Evolutionary conservation across 1,140 invertebrate genomes (phyloP).

Genomic region (Drosophila tani): DNA sequence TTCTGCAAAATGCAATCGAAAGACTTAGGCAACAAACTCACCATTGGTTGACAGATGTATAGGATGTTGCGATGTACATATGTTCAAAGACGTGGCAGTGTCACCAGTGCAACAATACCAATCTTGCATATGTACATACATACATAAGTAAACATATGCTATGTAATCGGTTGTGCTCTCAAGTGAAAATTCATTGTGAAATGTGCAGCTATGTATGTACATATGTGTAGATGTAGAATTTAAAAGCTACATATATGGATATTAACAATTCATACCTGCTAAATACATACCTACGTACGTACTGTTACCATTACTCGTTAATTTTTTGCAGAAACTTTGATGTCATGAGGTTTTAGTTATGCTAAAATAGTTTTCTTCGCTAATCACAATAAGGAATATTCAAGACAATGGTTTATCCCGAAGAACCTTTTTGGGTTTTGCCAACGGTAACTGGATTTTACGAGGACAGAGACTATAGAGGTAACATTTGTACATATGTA

Average conservation of each 20-base stretch:
- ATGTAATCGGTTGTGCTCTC: slow-evolving; percentile 3
- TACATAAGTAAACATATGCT: slow-evolving; percentile 25
- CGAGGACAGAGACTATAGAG: slow-evolving; percentile 79
- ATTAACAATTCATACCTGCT: neutral
- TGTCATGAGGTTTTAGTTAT: slow-evolving; percentile 24
- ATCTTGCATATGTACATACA: slow-evolving; percentile 8
- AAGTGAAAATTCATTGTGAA: neutral
- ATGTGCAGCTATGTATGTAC: neutral
- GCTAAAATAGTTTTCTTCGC: slow-evolving; percentile 12
- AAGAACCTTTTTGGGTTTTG: slow-evolving; percentile 83
- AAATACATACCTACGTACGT: slow-evolving; percentile 1
- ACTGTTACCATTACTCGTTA: neutral
- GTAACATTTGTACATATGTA: slow-evolving; percentile 42
- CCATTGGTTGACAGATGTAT: neutral
- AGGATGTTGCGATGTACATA: slow-evolving; percentile 20
- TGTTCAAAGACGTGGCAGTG: slow-evolving; percentile 49
- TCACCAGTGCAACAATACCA: slow-evolving; percentile 39
- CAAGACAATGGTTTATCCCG: slow-evolving; percentile 77
- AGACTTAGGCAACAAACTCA: slow-evolving; percentile 38
- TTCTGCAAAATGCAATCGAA: slow-evolving; percentile 12
- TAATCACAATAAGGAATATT: slow-evolving; percentile 32
- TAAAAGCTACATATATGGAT: neutral
- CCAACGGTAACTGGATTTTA: slow-evolving; percentile 80
- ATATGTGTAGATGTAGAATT: slow-evolving; percentile 6
- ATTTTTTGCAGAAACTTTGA: slow-evolving; percentile 11